Evolutionary conservation across 2,888 invertebrate species (phyloP), one percentile per base, ranked within the genome.

Genomic region (Cephalotes varians): DNA sequence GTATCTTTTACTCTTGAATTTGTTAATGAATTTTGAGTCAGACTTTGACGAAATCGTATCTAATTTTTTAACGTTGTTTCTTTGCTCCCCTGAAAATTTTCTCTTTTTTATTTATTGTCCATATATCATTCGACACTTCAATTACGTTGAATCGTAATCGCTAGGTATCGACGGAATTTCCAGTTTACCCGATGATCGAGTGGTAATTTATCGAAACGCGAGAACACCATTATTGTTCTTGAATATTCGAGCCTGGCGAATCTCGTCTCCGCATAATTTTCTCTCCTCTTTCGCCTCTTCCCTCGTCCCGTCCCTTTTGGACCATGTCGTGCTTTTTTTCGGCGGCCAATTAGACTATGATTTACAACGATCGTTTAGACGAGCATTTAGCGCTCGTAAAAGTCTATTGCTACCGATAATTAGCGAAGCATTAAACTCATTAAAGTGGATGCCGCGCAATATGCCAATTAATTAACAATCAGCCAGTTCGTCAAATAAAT

Each of bases 361-460:
- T 91, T 91, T 91, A 91, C 89, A 88, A 83, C 85, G 87, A 88
- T 58, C 90, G 87, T 91, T 91, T 89, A 86, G 86, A 73, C 54
- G 81, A 89, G 85, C 88, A 80, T 89, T 91, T 88, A 90, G 65
- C 85, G 88, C 77, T 89, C 91, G 89, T 91, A 91, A 91, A 91
- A 86, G 84, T 91, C 86, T 71, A 25, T 67, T 71, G 90, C 90
- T 91, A 91, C 89, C 84, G 90, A 90, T 91, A 90, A 91, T 91
- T 90, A 91, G 83, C 76, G 51, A 81, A 72, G 84, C 86, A 90
- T 91, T 91, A 91, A 90, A 90, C 86, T 91, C 91, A 90, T 91
- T 89, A 90, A 84, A 67, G 51, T 56, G 73, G 83, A 90, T 85
- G 81, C 84, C 72, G 74, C 80, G 85, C 85, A 86, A 87, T 90